These are phyloP conservation scores for Tragelaphus strepsiceros DNA, from an alignment of 2,113 vertebrate genomes.

Conservation along the genomic window DNA sequence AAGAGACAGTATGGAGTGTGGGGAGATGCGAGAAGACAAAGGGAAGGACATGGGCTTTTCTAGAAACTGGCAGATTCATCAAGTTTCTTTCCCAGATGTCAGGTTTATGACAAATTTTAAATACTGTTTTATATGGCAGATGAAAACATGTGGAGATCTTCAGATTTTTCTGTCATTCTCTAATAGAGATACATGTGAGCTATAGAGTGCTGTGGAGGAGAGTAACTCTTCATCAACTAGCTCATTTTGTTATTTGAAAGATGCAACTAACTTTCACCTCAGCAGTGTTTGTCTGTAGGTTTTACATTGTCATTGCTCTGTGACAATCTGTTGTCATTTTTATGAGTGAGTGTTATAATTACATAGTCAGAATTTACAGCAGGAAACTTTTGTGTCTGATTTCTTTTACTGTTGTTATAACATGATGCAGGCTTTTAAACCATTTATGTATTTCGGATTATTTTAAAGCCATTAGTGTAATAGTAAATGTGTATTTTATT, in stretches of 20 bases:
- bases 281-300: neutral
- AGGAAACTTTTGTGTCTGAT: neutral
- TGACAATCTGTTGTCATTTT: neutral
- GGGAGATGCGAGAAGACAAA: neutral
- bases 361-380: neutral
- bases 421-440: neutral
- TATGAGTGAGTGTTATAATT: neutral
- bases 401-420: neutral
- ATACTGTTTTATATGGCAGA: neutral
- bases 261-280: neutral
- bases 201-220: neutral
- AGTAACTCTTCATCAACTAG: neutral
- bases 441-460: conserved; percentile 16
- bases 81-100: neutral
- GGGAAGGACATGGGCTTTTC: neutral
- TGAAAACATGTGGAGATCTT: neutral
- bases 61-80: neutral
- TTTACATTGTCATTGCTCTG: neutral
- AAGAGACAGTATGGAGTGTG: neutral
- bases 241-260: neutral
- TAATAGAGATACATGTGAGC: neutral
- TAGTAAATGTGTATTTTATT: conserved; percentile 54
- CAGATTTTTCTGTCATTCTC: neutral
- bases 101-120: neutral
- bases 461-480: conserved; percentile 13